Percentiles rank a stretch among this genome's conserved stretches.
These are phyloP conservation scores for Phorcus lineatus DNA, from an alignment of 2,888 invertebrate species.

Conservation along the genomic window DNA sequence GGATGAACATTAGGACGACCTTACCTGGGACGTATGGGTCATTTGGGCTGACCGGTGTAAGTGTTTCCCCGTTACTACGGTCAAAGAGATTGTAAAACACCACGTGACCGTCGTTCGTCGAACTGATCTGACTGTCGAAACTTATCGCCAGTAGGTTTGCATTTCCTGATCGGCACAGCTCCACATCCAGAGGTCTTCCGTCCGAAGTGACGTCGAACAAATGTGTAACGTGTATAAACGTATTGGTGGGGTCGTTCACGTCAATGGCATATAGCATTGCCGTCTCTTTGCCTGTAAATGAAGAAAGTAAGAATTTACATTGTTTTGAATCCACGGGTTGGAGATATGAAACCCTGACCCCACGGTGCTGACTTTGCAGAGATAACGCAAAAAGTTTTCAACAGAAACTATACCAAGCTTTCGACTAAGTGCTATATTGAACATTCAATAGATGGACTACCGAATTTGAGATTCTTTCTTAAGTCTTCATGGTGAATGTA, in stretches of 20 bases:
- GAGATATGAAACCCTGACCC: too few relatives aligned
- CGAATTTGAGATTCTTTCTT: too few relatives aligned
- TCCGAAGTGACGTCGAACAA: neutral
- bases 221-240: neutral
- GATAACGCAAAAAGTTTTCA: too few relatives aligned
- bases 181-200: slow-evolving; percentile 16
- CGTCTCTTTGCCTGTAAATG: neutral
- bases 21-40: neutral
- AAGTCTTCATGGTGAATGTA: neutral
- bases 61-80: neutral
- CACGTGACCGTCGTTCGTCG: neutral
- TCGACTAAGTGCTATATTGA: too few relatives aligned
- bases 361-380: too few relatives aligned
- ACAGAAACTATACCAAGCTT: too few relatives aligned
- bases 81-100: slow-evolving; percentile 5
- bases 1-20: neutral
- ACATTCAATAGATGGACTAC: too few relatives aligned
- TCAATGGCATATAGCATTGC: slow-evolving; percentile 8
- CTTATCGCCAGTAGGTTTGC: slow-evolving; percentile 5
- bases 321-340: too few relatives aligned
- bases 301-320: too few relatives aligned
- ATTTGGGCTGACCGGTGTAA: neutral
- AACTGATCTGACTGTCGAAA: neutral
- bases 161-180: slow-evolving; percentile 3
- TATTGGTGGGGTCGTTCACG: neutral